These are phyloP conservation scores for Oreochromis mossambicus DNA, from an alignment of 2,797 vertebrate genomes.

Conservation along the genomic window DNA sequence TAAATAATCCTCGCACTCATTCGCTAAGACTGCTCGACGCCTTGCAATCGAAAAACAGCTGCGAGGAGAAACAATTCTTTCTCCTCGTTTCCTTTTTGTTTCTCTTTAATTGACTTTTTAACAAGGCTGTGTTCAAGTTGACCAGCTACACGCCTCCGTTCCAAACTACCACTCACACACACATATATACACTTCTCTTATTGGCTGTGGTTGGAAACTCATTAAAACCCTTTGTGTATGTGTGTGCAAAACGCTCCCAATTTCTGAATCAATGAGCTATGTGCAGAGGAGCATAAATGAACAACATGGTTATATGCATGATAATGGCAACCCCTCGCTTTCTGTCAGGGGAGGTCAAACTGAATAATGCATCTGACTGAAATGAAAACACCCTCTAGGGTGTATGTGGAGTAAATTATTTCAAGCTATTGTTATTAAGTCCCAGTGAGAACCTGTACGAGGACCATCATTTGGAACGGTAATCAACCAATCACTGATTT, in stretches of 20 bases:
- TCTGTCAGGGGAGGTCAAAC: slow-evolving; percentile 40
- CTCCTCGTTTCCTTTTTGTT: slow-evolving; percentile 52
- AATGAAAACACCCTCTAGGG: slow-evolving; percentile 19
- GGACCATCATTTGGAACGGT: slow-evolving; percentile 5
- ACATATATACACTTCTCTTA: slow-evolving; percentile 11
- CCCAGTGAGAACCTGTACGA: not conserved
- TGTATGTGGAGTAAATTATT: slow-evolving; percentile 38
- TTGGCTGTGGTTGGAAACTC: slow-evolving; percentile 58
- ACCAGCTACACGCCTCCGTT: slow-evolving; percentile 49
- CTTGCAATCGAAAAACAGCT: slow-evolving; percentile 43
- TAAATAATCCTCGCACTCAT: slow-evolving; percentile 53
- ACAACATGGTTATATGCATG: slow-evolving; percentile 56
- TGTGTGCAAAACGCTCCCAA: slow-evolving; percentile 22
- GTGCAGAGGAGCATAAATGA: slow-evolving; percentile 48
- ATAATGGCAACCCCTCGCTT: slow-evolving; percentile 21
- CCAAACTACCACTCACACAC: slow-evolving; percentile 22
- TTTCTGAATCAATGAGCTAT: slow-evolving; percentile 54
- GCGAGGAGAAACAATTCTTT: slow-evolving; percentile 31
- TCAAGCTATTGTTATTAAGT: slow-evolving; percentile 16
- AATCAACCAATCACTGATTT: not conserved
- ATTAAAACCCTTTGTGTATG: slow-evolving; percentile 62
- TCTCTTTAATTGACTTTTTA: slow-evolving; percentile 79
- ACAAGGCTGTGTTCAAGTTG: slow-evolving; percentile 67
- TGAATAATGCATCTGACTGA: slow-evolving; percentile 23
- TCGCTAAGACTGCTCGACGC: slow-evolving; percentile 16